These are phyloP conservation scores for Hartigia nigra DNA, from an alignment of 2,888 invertebrate species.

Conservation along the genomic window DNA sequence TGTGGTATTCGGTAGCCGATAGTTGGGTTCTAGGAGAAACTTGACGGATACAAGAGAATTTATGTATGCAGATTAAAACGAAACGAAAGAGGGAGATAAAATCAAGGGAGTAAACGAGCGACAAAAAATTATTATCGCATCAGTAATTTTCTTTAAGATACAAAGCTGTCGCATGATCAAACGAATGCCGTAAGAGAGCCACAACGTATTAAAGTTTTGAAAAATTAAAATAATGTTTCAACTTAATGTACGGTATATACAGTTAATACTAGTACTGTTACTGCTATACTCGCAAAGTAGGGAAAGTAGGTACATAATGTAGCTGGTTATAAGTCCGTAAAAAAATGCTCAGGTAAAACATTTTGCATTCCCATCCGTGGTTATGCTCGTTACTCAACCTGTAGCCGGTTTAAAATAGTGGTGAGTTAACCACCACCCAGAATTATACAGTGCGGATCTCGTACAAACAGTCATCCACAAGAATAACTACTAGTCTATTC, in stretches of 20 bases:
- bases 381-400: not conserved
- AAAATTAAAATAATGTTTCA: not conserved
- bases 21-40: not conserved
- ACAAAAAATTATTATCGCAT: not conserved
- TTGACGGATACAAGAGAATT: not conserved
- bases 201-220: not conserved
- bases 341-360: not conserved
- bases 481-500: conserved; percentile 33
- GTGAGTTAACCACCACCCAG: conserved; percentile 13
- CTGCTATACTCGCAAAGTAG: not conserved
- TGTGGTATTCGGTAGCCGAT: not conserved
- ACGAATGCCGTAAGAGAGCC: too few species aligned
- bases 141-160: not conserved
- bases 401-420: conserved; percentile 32
- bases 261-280: not conserved
- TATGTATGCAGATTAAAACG: not conserved
- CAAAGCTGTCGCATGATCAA: not conserved
- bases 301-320: not conserved
- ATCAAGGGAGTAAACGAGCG: not conserved
- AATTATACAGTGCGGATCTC: conserved; percentile 2
- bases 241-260: not conserved
- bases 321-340: not conserved
- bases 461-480: conserved; percentile 32
- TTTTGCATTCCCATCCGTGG: not conserved
- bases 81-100: not conserved